phyloP scores from a whole-genome alignment of 2,797 vertebrate species.

The Crenichthys baileyi region DNA sequence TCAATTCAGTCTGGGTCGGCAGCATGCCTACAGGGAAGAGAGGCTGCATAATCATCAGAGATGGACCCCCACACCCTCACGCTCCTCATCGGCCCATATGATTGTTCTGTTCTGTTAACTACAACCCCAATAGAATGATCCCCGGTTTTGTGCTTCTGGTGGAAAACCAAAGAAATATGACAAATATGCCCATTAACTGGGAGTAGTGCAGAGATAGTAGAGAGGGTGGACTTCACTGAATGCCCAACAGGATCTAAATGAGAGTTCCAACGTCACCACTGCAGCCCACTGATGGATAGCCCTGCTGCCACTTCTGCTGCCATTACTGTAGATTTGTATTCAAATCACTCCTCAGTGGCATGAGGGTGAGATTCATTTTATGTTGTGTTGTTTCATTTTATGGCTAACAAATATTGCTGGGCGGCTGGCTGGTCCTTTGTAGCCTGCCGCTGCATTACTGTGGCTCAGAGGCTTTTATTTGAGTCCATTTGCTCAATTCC shows the following conservation, averaged over 20 bases:
- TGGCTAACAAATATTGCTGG: constrained; percentile 31
- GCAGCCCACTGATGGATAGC: constrained; percentile 22
- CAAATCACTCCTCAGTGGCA: constrained; percentile 38
- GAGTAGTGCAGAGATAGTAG: constrained; percentile 23
- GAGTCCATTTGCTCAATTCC: constrained; percentile 53
- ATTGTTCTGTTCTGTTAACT: constrained; percentile 39
- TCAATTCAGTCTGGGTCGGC: constrained; percentile 50
- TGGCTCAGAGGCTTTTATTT: constrained; percentile 53
- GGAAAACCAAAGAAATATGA: constrained; percentile 47
- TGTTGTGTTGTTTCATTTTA: constrained; percentile 55
- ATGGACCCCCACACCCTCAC: constrained; percentile 5
- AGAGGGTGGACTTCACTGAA: constrained; percentile 17
- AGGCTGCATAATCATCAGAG: constrained; percentile 43
- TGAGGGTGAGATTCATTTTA: constrained; percentile 51
- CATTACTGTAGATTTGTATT: constrained; percentile 59
- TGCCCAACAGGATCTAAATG: constrained; percentile 20
- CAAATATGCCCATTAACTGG: constrained; percentile 51
- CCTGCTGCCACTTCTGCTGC: constrained; percentile 10
- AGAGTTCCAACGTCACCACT: constrained; percentile 24
- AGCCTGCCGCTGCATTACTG: constrained; percentile 19
- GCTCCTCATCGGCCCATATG: constrained; percentile 13
- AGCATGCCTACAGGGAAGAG: constrained; percentile 27
- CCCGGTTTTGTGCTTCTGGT: constrained; percentile 37
- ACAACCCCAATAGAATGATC: constrained; percentile 49
- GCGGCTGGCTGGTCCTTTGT: constrained; percentile 13